Evolutionary conservation across 2,888 invertebrate genomes (phyloP).

Genomic region (Monoplex corrugatus): DNA sequence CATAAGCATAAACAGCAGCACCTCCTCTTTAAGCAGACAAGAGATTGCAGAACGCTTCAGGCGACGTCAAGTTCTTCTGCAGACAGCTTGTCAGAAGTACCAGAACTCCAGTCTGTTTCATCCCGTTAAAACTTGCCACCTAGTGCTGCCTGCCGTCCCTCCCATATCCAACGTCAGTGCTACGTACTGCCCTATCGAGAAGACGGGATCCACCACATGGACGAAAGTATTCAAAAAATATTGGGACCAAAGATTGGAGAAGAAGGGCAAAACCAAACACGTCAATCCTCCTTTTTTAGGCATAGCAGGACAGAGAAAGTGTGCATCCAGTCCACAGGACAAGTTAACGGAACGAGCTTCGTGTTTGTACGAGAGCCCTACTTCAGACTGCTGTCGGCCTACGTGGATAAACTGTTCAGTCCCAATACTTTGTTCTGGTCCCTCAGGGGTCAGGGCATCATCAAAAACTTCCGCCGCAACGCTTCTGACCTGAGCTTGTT

Average conservation of each 20-base stretch:
- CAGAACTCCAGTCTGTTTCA: conserved; percentile 18
- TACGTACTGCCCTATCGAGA: conserved; percentile 39
- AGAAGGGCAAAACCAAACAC: not conserved
- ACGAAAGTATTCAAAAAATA: not conserved
- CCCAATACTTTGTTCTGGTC: conserved; percentile 69
- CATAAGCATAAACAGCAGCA: not conserved
- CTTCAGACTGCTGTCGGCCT: conserved; percentile 68
- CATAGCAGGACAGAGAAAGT: not conserved
- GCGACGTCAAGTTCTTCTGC: not conserved
- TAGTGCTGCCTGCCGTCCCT: not conserved
- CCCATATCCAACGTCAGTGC: not conserved
- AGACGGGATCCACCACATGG: conserved; percentile 41
- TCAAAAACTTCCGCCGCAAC: conserved; percentile 60
- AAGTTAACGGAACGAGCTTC: not conserved
- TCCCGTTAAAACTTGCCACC: not conserved
- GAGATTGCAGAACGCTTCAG: conserved; percentile 27
- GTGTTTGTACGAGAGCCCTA: conserved; percentile 70
- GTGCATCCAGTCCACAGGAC: not conserved
- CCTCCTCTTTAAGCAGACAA: not conserved
- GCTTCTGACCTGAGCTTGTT: conserved; percentile 55
- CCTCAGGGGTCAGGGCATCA: conserved; percentile 62
- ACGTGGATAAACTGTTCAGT: conserved; percentile 70
- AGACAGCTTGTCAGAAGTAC: conserved; percentile 11
- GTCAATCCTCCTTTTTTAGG: not conserved
- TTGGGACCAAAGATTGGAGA: not conserved